Evolutionary conservation across 1,140 invertebrate species (phyloP), one percentile per base, ranked within the genome.

Genomic region (Antheraea pernyi): DNA sequence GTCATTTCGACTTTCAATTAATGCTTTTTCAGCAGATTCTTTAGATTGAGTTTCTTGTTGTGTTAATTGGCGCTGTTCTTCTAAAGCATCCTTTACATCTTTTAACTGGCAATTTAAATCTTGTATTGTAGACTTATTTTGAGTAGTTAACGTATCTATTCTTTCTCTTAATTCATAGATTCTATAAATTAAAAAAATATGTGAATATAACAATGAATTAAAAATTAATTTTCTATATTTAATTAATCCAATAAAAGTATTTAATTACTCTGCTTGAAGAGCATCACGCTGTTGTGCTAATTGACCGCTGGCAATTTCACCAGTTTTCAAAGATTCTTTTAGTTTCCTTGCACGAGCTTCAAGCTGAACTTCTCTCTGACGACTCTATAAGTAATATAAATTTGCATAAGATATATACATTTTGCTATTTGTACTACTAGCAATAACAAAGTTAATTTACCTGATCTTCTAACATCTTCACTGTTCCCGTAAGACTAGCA

Each of bases 401-500:
- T 37, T 39, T 68, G 58, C 22, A 18, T 48, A 2, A 58, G 37
- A 13, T 13, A 53, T 53, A 53, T 53, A 53, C 46, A 8, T 42
- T 10, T 42, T 10, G 39, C 2, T 53, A 10, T 42, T 42, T 7
- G 11, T 42, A 11, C 39, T 42, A 42, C 39, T 42, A 7, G 8
- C 3, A 9, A 42, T 42, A 4, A 9, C 11, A 11, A 53, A 53
- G 11, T 53, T 16, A 3, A 16, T 61, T 48, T 67, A 90, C 89
- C 83, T 91, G 87, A 68, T 91, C 89, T 78, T 90, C 88, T 59
- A 89, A 74, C 48, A 79, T 71, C 72, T 91, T 91, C 0, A 91
- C 89, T 63, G 85, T 91, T 62, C 80, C 77, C 7, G 89, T 91
- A 39, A 91, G 83, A 68, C 81, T 88, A 11, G 81, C 66, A 64